Evolutionary conservation across 2,888 invertebrate species (phyloP).

Genomic region (Meganola albula): DNA sequence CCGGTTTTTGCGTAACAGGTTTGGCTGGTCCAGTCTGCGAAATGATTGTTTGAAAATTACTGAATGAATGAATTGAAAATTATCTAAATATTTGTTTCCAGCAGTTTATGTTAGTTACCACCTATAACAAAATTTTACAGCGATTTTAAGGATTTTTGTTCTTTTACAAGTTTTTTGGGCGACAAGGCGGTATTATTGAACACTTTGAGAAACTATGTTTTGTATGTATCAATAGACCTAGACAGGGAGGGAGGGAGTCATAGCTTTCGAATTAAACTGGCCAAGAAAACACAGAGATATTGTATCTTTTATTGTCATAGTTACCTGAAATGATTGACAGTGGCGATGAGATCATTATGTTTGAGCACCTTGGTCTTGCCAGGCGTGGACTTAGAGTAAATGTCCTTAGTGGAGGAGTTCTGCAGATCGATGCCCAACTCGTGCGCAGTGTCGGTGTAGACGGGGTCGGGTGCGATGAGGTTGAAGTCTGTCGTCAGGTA

Average conservation of each 20-base stretch:
- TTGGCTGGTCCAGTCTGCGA: constrained; percentile 61
- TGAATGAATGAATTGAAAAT: no score
- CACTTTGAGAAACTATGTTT: no score
- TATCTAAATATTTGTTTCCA: no score
- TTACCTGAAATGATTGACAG: constrained; percentile 64
- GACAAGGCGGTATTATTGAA: no score
- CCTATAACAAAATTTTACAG: no score
- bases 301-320: constrained; percentile 4
- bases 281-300: neutral
- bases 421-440: constrained; percentile 45
- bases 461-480: constrained; percentile 64
- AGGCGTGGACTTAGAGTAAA: constrained; percentile 43
- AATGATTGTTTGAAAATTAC: no score
- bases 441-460: constrained; percentile 44
- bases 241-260: no score
- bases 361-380: constrained; percentile 32
- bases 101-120: no score
- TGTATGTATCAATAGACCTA: no score
- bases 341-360: constrained; percentile 54
- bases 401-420: constrained; percentile 47
- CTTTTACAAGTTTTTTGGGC: no score
- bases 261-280: no score
- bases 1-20: constrained; percentile 60
- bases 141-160: no score
- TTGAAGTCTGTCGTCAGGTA: constrained; percentile 85